Evolutionary conservation across 2,888 invertebrate genomes (phyloP).

Genomic region (Acleris emargana): DNA sequence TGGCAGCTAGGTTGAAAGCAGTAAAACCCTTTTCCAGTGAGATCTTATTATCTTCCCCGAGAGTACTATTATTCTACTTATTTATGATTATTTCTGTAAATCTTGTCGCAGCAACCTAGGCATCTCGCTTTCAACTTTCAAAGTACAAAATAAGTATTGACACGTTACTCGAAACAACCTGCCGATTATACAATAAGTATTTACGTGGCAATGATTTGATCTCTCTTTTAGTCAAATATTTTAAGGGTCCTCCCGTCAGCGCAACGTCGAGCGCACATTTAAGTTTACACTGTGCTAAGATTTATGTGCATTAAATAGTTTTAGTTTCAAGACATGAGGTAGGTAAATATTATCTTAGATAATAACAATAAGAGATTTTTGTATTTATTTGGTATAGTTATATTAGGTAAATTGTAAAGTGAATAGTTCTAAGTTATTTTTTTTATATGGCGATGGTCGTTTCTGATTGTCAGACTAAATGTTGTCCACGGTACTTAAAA

Average conservation of each 20-base stretch:
- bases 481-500: constrained; percentile 76
- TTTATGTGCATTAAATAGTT: constrained; percentile 78
- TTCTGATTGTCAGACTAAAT: constrained; percentile 64
- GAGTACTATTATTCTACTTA: constrained; percentile 6
- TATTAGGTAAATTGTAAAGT: constrained; percentile 83
- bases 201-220: constrained; percentile 88
- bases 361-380: constrained; percentile 79
- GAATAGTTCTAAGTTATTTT: constrained; percentile 74
- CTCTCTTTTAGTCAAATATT: constrained; percentile 89
- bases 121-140: constrained; percentile 61
- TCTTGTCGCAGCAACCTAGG: constrained; percentile 40
- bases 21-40: constrained; percentile 24
- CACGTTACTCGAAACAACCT: constrained; percentile 57
- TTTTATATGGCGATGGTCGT: constrained; percentile 81
- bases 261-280: constrained; percentile 53
- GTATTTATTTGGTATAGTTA: constrained; percentile 83
- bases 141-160: constrained; percentile 72
- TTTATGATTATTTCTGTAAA: constrained; percentile 3
- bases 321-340: constrained; percentile 81
- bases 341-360: constrained; percentile 81
- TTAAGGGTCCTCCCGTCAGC: constrained; percentile 74
- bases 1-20: constrained; percentile 37
- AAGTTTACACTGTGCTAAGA: constrained; percentile 59
- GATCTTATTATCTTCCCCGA: constrained; percentile 12
- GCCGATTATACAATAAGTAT: constrained; percentile 66